Evolutionary conservation across 92 coral and sea anemone genomes (phyloP), one percentile per base, ranked within the genome.

Genomic region (Actinostola sp.): DNA sequence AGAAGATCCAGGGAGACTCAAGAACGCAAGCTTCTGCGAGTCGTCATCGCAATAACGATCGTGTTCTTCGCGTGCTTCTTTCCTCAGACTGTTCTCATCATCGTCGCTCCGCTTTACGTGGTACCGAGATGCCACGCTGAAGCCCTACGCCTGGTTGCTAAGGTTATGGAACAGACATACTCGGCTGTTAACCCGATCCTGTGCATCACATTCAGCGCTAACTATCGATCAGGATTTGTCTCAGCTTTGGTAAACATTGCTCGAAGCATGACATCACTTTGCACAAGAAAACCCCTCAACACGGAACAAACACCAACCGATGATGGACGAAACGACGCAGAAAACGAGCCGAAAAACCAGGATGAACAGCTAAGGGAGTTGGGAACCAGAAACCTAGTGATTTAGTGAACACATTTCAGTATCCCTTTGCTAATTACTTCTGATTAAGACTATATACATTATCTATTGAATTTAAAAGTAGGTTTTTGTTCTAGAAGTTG

Each of bases 81-180:
- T n/a, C 81, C 81, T 26, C 81, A 75, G 41, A 52, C 69, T 7
- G 72, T 75, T 39, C 69, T 75, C 9, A 70, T 75, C 36, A 63
- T 64, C 0, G 55, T 36, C 16, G 81, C 81, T 0, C 81, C 81
- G 0, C n/a, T 64, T 14, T 20, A 75, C 21, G 72, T 54, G 15
- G 25, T 63, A 2, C 81, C 81, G 3, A 9, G 15, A 16, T 75
- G 81, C 54, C 68, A 46, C 25, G 66, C 56, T 15, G 81, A 75
- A 55, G 81, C 60, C 17, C 48, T 75, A 28, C 48, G 81, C 6
- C 52, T 75, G 20, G 72, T 64, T 17, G 33, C 81, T 2, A 75
- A 75, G 24, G 64, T 75, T 29, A 63, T 75, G 81, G 81, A 75
- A 55, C 81, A 75, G 52, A 61, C 72, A 3, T 75, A 75, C 61